Evolutionary conservation across 2,113 vertebrate genomes (phyloP).

Genomic region (Fregata magnificens): DNA sequence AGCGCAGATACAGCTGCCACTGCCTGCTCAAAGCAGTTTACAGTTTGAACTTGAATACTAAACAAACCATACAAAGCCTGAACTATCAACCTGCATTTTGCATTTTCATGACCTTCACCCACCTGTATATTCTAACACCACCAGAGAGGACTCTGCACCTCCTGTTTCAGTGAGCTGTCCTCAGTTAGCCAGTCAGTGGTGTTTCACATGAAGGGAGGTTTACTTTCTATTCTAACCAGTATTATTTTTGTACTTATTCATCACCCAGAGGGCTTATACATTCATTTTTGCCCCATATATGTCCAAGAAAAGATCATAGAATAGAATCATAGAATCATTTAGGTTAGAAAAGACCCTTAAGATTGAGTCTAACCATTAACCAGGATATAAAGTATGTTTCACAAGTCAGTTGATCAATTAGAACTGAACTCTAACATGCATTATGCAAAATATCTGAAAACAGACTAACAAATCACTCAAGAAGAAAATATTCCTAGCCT

Average conservation of each 20-base stretch:
- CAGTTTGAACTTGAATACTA: background rate
- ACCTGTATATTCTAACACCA: background rate
- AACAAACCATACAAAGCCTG: background rate
- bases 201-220: background rate
- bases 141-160: background rate
- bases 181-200: background rate
- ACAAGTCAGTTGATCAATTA: background rate
- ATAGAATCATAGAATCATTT: background rate
- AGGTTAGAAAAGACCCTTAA: background rate
- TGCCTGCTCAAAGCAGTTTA: background rate
- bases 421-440: background rate
- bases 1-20: background rate
- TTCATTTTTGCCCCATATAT: background rate
- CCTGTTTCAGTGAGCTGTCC: background rate
- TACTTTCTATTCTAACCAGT: background rate
- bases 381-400: background rate
- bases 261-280: background rate
- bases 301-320: background rate
- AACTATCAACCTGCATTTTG: background rate
- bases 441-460: background rate
- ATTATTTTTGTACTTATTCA: background rate
- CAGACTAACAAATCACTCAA: background rate
- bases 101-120: background rate
- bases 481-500: background rate
- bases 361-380: background rate